A percentile compares a stretch with the other conserved stretches of the same genome.
These are phyloP conservation scores for Remorina albescens DNA, from an alignment of 2,797 vertebrate species.

Conservation along the genomic window DNA sequence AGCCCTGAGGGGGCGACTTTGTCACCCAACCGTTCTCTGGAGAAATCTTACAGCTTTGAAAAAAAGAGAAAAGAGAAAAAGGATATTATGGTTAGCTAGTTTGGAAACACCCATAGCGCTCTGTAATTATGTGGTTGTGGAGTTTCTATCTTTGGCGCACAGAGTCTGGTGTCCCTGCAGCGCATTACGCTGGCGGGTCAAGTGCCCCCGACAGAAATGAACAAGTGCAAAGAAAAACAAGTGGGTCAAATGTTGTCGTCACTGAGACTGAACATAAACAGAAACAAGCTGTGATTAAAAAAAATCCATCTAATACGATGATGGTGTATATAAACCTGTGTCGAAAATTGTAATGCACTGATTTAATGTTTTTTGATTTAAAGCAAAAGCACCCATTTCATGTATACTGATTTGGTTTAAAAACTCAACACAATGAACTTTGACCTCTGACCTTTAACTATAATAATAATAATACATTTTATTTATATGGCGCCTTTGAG, in stretches of 20 bases:
- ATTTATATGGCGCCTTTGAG: too few species aligned
- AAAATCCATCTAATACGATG: neutral
- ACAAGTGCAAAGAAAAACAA: slow-evolving; percentile 54
- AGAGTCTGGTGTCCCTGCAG: slow-evolving; percentile 30
- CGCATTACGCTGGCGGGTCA: slow-evolving; percentile 32
- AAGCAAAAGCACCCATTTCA: neutral
- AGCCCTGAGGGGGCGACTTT: neutral
- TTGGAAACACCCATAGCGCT: slow-evolving; percentile 77
- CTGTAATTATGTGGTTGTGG: slow-evolving; percentile 81
- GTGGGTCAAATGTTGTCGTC: neutral
- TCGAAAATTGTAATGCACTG: neutral
- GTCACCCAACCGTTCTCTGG: slow-evolving; percentile 12
- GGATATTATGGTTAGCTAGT: slow-evolving; percentile 46
- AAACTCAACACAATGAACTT: neutral
- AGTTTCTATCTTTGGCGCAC: slow-evolving; percentile 77
- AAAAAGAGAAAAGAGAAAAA: slow-evolving; percentile 11
- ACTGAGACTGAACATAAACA: neutral
- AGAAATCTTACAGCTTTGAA: neutral
- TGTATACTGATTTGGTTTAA: too few species aligned
- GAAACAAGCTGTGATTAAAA: neutral
- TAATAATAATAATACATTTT: too few species aligned
- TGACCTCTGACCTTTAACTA: slow-evolving; percentile 6
- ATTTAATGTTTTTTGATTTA: neutral
- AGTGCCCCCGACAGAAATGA: slow-evolving; percentile 27
- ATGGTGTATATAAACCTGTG: too few species aligned